Evolutionary conservation across 1,140 invertebrate species (phyloP).

Genomic region (Cotesia glomerata): DNA sequence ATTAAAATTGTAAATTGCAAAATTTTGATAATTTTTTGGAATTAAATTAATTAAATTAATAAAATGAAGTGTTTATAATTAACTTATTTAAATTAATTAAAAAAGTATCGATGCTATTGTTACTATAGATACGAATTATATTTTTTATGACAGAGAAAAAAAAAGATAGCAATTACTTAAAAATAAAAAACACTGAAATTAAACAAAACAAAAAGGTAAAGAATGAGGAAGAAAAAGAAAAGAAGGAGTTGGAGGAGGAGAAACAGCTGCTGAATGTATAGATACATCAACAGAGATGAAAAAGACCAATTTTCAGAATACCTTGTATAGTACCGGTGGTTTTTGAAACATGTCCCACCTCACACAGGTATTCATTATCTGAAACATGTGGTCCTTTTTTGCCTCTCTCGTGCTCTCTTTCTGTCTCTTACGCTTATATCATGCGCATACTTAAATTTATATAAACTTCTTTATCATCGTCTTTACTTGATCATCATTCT

Average conservation of each 20-base stretch:
- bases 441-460: not conserved
- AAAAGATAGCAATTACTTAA: constrained; percentile 1
- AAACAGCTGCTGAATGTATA: not conserved
- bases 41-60: too few relatives aligned
- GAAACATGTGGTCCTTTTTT: constrained; percentile 44
- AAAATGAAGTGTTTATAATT: too few relatives aligned
- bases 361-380: constrained; percentile 55
- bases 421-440: not conserved
- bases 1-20: too few relatives aligned
- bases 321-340: constrained; percentile 29
- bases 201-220: not conserved
- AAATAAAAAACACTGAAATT: not conserved
- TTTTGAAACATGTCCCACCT: constrained; percentile 56
- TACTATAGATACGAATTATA: too few relatives aligned
- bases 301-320: constrained; percentile 37
- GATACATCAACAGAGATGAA: constrained; percentile 17
- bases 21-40: too few relatives aligned
- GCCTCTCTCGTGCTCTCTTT: not conserved
- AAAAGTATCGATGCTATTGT: too few relatives aligned
- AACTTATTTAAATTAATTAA: too few relatives aligned
- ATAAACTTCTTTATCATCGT: not conserved
- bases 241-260: not conserved
- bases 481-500: constrained; percentile 12
- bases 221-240: not conserved
- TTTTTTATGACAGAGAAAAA: not conserved